Conservation (phyloP, 2,797 vertebrate genomes). For the Paedocypris micromegethes region DNA sequence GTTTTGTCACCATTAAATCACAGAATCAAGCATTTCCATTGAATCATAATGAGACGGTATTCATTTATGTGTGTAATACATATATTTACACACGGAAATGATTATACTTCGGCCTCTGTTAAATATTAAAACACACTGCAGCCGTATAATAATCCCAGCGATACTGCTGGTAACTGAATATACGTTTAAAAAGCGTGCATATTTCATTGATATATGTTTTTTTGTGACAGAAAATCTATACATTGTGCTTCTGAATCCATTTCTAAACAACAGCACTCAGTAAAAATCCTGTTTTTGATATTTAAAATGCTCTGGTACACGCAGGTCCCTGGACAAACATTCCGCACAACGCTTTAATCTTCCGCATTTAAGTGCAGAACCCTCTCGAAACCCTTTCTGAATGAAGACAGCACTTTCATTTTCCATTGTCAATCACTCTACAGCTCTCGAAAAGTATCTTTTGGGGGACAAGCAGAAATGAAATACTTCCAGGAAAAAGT, state of each 20-base stretch:
- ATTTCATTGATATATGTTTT: no score
- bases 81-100: no score
- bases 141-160: neutral
- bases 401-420: slow-evolving; percentile 15
- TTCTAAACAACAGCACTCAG: neutral
- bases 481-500: no score
- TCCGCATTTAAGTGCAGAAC: slow-evolving; percentile 21
- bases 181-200: neutral
- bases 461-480: no score
- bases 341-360: slow-evolving; percentile 37
- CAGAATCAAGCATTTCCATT: neutral
- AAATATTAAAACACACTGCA: slow-evolving; percentile 3
- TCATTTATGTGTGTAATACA: neutral
- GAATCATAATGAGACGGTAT: neutral
- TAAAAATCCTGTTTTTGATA: slow-evolving; percentile 31
- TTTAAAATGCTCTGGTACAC: slow-evolving; percentile 30
- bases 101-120: no score
- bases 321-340: neutral
- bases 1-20: neutral
- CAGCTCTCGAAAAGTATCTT: neutral
- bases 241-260: neutral
- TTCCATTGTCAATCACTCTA: neutral
- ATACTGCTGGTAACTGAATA: neutral
- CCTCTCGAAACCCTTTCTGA: slow-evolving; percentile 9
- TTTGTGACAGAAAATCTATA: neutral